Percentiles rank a stretch among this genome's conserved stretches.
These are phyloP conservation scores for Cinara cedri DNA, from an alignment of 2,888 invertebrate genomes.

Conservation along the genomic window DNA sequence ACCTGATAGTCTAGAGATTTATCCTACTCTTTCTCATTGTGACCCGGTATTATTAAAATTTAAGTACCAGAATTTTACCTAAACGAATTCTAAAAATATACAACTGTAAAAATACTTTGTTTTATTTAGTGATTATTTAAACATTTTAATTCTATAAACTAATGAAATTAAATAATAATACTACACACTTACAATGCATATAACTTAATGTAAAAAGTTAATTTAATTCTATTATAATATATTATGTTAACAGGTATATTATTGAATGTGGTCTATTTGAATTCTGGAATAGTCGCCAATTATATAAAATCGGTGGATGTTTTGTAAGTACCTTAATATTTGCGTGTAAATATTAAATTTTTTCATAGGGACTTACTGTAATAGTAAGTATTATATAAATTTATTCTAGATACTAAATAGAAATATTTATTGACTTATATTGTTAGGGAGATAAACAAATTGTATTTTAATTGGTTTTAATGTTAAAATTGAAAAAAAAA, in stretches of 20 bases:
- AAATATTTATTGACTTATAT: constrained; percentile 11
- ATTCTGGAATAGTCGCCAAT: constrained; percentile 27
- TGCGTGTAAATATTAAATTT: constrained; percentile 24
- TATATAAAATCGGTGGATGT: constrained; percentile 23
- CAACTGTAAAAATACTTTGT: no score
- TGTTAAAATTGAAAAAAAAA: neutral
- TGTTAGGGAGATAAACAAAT: constrained; percentile 1
- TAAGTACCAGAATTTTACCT: no score
- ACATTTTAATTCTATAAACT: no score
- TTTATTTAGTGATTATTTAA: no score
- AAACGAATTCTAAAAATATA: no score
- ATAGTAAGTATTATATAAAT: constrained; percentile 15
- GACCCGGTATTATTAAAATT: no score
- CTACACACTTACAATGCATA: no score
- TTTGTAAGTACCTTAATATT: constrained; percentile 35
- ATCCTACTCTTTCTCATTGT: no score
- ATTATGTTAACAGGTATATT: constrained; percentile 8
- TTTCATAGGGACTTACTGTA: constrained; percentile 18
- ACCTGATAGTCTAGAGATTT: no score
- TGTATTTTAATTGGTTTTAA: constrained; percentile 1
- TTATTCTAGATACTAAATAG: constrained; percentile 6
- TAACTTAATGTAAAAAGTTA: no score
- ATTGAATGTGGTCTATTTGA: constrained; percentile 19
- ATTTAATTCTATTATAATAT: neutral
- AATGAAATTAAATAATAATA: no score